These are phyloP conservation scores for Strigops habroptila DNA, from an alignment of 2,113 vertebrate species.

Conservation along the genomic window DNA sequence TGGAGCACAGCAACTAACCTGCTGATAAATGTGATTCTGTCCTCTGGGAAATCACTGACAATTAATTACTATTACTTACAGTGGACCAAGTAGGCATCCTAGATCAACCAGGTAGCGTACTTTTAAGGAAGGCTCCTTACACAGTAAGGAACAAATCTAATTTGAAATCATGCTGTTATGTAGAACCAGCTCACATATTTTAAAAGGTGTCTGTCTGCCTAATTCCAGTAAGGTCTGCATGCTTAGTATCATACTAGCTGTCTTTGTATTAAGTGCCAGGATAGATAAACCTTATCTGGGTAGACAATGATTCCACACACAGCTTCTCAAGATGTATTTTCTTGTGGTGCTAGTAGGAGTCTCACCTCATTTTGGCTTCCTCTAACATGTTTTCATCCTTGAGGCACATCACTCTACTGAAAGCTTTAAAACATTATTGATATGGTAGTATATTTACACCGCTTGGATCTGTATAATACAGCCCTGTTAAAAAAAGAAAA, in stretches of 20 bases:
- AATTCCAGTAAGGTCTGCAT: background rate
- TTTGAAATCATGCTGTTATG: background rate
- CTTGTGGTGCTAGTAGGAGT: background rate
- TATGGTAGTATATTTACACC: background rate
- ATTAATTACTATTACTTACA: background rate
- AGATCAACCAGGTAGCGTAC: background rate
- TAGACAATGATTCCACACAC: background rate
- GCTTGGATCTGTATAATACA: background rate
- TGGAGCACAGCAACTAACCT: background rate
- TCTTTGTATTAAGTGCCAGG: background rate
- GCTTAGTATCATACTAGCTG: background rate
- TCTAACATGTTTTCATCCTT: background rate
- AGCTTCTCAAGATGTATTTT: background rate
- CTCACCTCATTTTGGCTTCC: background rate
- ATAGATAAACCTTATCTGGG: background rate
- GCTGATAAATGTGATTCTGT: background rate
- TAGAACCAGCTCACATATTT: background rate
- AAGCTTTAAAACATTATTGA: background rate
- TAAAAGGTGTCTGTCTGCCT: background rate
- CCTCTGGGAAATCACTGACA: background rate
- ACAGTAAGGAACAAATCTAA: background rate
- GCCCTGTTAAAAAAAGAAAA: background rate
- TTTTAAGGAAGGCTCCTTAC: background rate
- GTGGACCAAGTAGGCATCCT: background rate
- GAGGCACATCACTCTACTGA: background rate